phyloP scores from a whole-genome alignment of 2,888 invertebrate species.

The Lepidochrysops patricia region DNA sequence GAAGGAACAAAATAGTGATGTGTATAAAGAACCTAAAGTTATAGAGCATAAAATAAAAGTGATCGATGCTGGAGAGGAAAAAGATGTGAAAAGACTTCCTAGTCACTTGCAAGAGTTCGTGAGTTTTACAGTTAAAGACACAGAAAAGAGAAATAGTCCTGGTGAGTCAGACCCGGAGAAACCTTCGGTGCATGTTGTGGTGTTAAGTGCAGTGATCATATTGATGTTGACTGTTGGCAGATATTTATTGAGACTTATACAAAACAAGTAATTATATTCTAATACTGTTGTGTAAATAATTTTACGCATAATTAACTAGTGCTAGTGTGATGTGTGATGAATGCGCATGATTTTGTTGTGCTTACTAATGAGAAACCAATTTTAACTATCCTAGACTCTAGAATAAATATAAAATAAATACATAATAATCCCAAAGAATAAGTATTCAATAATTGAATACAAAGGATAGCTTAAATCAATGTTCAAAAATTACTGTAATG shows the following conservation, averaged over 20 bases:
- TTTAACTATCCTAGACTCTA: not conserved
- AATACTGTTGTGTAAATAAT: slow-evolving; percentile 9
- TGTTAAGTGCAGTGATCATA: slow-evolving; percentile 66
- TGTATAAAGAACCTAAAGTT: slow-evolving; percentile 57
- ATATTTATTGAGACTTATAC: slow-evolving; percentile 51
- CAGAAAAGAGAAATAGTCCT: slow-evolving; percentile 65
- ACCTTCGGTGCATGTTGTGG: slow-evolving; percentile 65
- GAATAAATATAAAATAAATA: not conserved
- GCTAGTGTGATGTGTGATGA: not conserved
- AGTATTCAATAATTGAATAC: not conserved
- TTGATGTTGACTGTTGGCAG: slow-evolving; percentile 60
- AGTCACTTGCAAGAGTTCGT: slow-evolving; percentile 87
- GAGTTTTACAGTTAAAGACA: slow-evolving; percentile 71
- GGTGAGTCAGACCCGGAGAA: slow-evolving; percentile 60
- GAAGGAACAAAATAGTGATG: slow-evolving; percentile 44
- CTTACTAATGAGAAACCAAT: not conserved
- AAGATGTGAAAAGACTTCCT: slow-evolving; percentile 79
- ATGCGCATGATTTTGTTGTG: slow-evolving; percentile 1
- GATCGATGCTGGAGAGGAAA: slow-evolving; percentile 77
- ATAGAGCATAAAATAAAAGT: slow-evolving; percentile 74
- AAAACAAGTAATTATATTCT: slow-evolving; percentile 44
- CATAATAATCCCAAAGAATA: not conserved
- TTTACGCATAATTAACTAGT: not conserved
- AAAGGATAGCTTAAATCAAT: not conserved
- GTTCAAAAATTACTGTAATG: not conserved